These are phyloP conservation scores for Drosophila macrospina DNA, from an alignment of 2,888 invertebrate genomes.

Conservation along the genomic window DNA sequence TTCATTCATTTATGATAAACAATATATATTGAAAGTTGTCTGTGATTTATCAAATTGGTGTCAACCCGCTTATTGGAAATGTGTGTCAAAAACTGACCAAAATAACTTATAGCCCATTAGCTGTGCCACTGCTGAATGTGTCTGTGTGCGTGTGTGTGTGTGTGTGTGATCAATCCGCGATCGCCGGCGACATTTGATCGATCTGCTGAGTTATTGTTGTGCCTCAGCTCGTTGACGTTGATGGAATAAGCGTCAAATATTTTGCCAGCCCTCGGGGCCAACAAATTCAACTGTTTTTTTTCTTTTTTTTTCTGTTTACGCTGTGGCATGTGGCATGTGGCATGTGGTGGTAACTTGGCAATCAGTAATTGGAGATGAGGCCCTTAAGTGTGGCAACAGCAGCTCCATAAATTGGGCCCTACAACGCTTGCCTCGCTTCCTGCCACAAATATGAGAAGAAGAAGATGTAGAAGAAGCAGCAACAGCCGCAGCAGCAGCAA, in stretches of 20 bases:
- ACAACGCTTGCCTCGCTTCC: constrained; percentile 48
- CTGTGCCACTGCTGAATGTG: constrained; percentile 33
- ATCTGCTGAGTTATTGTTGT: constrained; percentile 63
- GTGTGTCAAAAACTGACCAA: constrained; percentile 70
- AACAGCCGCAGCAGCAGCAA: too few relatives aligned
- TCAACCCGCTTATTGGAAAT: constrained; percentile 47
- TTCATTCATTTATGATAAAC: constrained; percentile 12
- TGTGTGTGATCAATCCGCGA: constrained; percentile 49
- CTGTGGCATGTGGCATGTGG: constrained; percentile 28
- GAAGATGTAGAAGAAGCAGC: too few relatives aligned
- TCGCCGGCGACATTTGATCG: constrained; percentile 71
- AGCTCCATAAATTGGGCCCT: constrained; percentile 53
- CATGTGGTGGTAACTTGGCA: constrained; percentile 56
- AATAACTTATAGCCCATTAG: constrained; percentile 72
- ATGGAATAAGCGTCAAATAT: constrained; percentile 68
- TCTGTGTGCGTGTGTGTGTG: not conserved
- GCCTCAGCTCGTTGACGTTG: constrained; percentile 51
- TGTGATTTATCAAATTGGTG: constrained; percentile 38
- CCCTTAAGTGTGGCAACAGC: constrained; percentile 34
- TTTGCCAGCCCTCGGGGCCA: constrained; percentile 56
- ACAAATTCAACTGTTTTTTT: constrained; percentile 30
- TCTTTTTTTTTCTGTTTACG: not conserved
- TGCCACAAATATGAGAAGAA: constrained; percentile 55
- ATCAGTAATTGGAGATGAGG: constrained; percentile 76
- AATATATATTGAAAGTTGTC: constrained; percentile 41